Evolutionary conservation across 2,797 vertebrate species (phyloP).

Genomic region (Pipistrellus pygmaeus): DNA sequence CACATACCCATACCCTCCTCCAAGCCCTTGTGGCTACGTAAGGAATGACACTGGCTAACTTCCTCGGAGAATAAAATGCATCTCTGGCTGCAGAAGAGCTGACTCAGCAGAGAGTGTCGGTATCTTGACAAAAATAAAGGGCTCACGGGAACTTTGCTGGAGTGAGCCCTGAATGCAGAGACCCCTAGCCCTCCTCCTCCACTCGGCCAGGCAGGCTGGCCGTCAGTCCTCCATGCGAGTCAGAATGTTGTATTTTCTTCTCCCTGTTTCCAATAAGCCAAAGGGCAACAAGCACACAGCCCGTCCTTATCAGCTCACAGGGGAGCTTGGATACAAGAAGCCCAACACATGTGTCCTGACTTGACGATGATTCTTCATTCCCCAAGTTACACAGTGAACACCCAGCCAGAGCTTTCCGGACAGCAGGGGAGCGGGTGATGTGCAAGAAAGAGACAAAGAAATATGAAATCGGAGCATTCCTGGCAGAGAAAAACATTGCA

Average conservation of each 20-base stretch:
- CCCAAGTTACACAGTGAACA: not conserved
- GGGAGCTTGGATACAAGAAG: not conserved
- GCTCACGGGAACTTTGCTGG: not conserved
- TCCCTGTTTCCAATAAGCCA: not conserved
- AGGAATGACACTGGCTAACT: not conserved
- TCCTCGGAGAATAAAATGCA: too few relatives aligned
- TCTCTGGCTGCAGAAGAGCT: not conserved
- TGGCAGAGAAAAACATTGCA: not conserved
- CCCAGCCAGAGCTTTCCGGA: not conserved
- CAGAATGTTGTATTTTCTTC: not conserved
- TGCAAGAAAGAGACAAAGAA: not conserved
- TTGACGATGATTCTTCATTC: not conserved
- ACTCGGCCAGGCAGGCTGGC: too few relatives aligned
- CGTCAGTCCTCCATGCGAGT: accelerated
- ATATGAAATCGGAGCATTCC: not conserved
- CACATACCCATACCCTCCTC: not conserved
- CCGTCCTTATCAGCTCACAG: too few relatives aligned
- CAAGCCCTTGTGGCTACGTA: not conserved
- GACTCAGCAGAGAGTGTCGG: too few relatives aligned
- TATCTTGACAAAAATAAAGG: not conserved
- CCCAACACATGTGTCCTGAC: accelerated
- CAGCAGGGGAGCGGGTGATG: not conserved
- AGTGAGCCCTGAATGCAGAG: too few relatives aligned
- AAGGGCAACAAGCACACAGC: not conserved
- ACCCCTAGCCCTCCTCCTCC: too few relatives aligned